Conservation (phyloP, 1,140 invertebrate species). For the Heterodera carotae region DNA sequence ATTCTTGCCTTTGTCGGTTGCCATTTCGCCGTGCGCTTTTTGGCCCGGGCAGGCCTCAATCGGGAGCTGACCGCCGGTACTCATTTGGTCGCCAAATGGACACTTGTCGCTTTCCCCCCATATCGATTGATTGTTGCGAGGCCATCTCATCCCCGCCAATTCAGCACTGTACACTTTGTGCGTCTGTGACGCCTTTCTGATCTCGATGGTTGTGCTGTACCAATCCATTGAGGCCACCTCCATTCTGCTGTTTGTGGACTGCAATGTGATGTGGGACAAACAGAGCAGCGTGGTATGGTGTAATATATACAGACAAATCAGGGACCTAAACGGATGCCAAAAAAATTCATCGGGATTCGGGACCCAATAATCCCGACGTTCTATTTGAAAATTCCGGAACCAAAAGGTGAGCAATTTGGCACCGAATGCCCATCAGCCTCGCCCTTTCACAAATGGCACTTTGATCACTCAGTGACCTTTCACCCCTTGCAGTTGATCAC, state of each 20-base stretch:
- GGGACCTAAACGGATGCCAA: too few relatives aligned
- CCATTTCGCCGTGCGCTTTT: slow-evolving; percentile 47
- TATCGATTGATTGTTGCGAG: slow-evolving; percentile 10
- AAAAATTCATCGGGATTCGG: too few relatives aligned
- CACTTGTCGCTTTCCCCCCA: neutral
- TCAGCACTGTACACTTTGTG: slow-evolving; percentile 52
- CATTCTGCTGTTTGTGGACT: slow-evolving; percentile 39
- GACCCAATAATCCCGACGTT: too few relatives aligned
- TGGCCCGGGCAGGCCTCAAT: slow-evolving; percentile 48
- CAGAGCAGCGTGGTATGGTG: slow-evolving; percentile 38
- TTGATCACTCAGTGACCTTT: neutral
- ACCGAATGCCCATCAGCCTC: too few relatives aligned
- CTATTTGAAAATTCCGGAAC: too few relatives aligned
- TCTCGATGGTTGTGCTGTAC: slow-evolving; percentile 48
- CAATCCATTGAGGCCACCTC: slow-evolving; percentile 53
- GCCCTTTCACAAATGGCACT: neutral
- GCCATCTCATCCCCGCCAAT: slow-evolving; percentile 24
- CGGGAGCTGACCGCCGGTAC: slow-evolving; percentile 49
- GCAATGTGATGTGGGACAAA: slow-evolving; percentile 52
- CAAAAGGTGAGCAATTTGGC: too few relatives aligned
- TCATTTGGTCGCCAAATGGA: neutral
- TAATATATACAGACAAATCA: too few relatives aligned
- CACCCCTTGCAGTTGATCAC: slow-evolving; percentile 33
- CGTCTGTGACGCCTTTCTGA: slow-evolving; percentile 50
- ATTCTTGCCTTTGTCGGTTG: slow-evolving; percentile 45